These are phyloP conservation scores for Parotia lawesii DNA, from an alignment of 2,113 vertebrate genomes.

Conservation along the genomic window DNA sequence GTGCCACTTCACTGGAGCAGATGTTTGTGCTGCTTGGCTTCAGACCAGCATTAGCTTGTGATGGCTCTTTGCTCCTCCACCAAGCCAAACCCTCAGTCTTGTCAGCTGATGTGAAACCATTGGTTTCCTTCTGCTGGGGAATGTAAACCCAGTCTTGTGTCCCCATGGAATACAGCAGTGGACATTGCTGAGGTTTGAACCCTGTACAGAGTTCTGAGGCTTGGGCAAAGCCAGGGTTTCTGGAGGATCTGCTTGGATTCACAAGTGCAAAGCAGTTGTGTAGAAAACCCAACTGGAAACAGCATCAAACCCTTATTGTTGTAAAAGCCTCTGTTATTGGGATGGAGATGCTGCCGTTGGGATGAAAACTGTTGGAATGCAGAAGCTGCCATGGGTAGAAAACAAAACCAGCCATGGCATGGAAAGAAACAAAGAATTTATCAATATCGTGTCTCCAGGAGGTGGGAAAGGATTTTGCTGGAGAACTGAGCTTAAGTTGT, in stretches of 20 bases:
- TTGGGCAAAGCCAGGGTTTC: neutral
- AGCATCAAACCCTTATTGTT: neutral
- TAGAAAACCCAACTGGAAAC: neutral
- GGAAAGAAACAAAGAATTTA: neutral
- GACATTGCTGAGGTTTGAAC: neutral
- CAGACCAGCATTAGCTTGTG: neutral
- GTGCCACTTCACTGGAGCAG: neutral
- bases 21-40: neutral
- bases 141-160: neutral
- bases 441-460: rapidly evolving
- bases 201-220: neutral
- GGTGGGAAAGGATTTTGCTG: neutral
- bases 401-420: neutral
- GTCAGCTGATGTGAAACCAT: neutral
- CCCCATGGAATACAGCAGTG: neutral
- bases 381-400: neutral
- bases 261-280: neutral
- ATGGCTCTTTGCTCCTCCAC: neutral
- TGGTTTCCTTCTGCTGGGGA: neutral
- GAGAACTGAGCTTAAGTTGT: neutral
- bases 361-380: neutral
- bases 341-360: neutral
- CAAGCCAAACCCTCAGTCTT: neutral
- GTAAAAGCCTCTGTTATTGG: neutral
- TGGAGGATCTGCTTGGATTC: neutral